Evolutionary conservation across 2,113 vertebrate genomes (phyloP), one percentile per base, ranked within the genome.

Genomic region (Oncorhynchus kisutch): DNA sequence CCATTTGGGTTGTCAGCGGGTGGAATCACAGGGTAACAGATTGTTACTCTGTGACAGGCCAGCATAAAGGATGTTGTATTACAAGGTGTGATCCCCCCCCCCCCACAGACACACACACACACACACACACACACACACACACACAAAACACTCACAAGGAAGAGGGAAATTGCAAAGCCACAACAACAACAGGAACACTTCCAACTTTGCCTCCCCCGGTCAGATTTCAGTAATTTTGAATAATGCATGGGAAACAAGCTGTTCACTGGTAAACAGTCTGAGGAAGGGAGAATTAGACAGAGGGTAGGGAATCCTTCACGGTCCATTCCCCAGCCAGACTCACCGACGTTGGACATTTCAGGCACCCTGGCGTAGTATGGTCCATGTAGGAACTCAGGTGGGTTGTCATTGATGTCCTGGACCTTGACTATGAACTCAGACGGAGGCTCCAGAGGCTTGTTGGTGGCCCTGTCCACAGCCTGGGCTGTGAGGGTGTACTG

Each of bases 371-470:
- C 98, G 1, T 98, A 96, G 83, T 99, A 99, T 34, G 96, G 98
- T 70, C 98, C 97, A 0, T 97, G 96, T 8, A 98, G 93, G 79
- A 99, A 99, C 89, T 97, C 96, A 0, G 98, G 98, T 0, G 97
- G 97, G 88, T 99, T 99, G 90, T 99, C 98, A 34, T 99, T 99
- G 88, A 99, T 99, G 89, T 99, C 98, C 87, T 99, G 98, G 81
- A 99, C 98, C 91, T 99, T 99, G 76, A 99, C 97, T 12, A 99
- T 99, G 90, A 99, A 99, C 88, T 99, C 96, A 0, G 97, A 99
- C 0, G 98, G 97, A 0, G 98, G 97, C 84, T 99, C 98, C 85
- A 98, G 85, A 0, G 98, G 97, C 64, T 97, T 94, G 70, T 97
- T 97, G 0, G 97, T 99, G 86, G 96, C 95, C 57, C 97, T 92